Base-by-base conservation (phyloP, 1,140 invertebrate genomes). In the Hyposmocoma kahamanoa region DNA sequence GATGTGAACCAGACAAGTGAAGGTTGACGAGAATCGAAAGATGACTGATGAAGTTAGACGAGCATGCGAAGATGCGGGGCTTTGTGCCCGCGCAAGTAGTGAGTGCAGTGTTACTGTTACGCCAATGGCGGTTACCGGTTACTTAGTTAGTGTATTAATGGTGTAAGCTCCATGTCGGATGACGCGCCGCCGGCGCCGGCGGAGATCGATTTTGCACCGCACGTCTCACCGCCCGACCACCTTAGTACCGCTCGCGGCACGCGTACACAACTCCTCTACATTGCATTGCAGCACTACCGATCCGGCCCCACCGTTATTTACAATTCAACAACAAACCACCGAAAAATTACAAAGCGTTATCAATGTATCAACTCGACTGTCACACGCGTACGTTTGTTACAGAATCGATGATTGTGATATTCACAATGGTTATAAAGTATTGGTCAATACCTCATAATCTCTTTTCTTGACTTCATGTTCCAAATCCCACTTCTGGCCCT, bases 401-500 rank as follows among this genome's bases (percentile, higher is more conserved):
- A 79, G 76, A 65, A 77, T 86, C 84, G 72, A 80, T 87, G 84
- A 85, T 59, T 81, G 81, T 84, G 82, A 79, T 86, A 87, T 87
- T 87, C 85, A 87, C 85, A 86, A 86, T 86, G 80, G 75, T 83
- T 74, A 79, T 77, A 86, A 84, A 81, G 77, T 80, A 84, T 79
- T 81, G 74, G 72, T 88, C 88, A 89, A 91, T 95, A 98, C 96
- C 95, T 98, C 96, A 89, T 93, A 96, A 90, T 98, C 96, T 92
- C 95, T 96, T 91, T 96, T 97, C 90, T 95, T 92, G 89, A 98
- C 96, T 93, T 98, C 95, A 91, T 95, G 94, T 93, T 99, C 97
- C 94, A 98, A 96, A 94, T 98, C 97, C 94, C 97, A 99, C 91
- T 98, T 98, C 90, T 98, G 96, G 90, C 96, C 94, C 91, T 98